Conservation (phyloP, 2,797 vertebrate species). For the Manis javanica region DNA sequence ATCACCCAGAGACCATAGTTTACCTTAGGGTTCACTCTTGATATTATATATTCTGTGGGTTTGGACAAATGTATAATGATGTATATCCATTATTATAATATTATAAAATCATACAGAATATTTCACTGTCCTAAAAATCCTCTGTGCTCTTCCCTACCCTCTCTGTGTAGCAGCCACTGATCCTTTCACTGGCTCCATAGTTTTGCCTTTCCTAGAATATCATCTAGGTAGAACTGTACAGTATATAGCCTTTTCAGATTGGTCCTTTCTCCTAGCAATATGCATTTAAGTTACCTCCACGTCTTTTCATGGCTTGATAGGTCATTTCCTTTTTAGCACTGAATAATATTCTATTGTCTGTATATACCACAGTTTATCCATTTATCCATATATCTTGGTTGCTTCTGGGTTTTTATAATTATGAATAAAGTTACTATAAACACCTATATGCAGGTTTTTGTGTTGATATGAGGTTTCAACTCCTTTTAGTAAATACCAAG, state of each 20-base stretch:
- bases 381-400: background rate
- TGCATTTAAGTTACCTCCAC: background rate
- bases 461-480: background rate
- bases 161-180: background rate
- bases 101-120: too few relatives aligned
- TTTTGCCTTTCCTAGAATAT: background rate
- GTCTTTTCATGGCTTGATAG: background rate
- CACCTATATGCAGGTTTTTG: background rate
- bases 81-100: too few relatives aligned
- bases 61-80: too few relatives aligned
- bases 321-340: background rate
- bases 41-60: background rate
- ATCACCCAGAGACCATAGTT: background rate
- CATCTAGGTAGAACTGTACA: background rate
- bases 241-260: background rate
- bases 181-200: background rate
- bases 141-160: too few relatives aligned
- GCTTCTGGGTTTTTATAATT: background rate
- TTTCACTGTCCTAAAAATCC: too few relatives aligned
- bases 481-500: background rate
- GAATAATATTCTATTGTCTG: background rate
- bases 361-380: background rate
- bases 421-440: background rate
- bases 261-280: background rate
- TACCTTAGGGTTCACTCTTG: background rate